These are phyloP conservation scores for Natator depressus DNA, from an alignment of 2,113 vertebrate species.

Conservation along the genomic window DNA sequence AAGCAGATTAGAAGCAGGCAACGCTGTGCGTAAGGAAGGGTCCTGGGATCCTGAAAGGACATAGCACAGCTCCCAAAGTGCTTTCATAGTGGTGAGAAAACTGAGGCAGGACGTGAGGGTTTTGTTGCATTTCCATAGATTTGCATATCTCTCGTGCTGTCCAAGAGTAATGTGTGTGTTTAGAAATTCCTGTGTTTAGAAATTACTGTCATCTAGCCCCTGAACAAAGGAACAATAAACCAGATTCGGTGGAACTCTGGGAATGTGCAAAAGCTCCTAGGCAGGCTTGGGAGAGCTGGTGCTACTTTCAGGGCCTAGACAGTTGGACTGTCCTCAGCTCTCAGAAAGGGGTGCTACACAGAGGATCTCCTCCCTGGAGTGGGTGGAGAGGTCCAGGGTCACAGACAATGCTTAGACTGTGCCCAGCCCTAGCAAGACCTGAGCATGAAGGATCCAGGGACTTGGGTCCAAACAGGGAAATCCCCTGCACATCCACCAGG, in stretches of 20 bases:
- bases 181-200: background rate
- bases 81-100: background rate
- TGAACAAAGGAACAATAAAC: background rate
- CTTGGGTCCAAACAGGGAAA: background rate
- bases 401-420: too few relatives aligned
- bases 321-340: background rate
- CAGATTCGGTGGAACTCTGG: background rate
- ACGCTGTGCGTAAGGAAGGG: background rate
- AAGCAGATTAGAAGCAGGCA: background rate
- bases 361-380: too few relatives aligned
- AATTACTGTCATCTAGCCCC: background rate
- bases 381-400: too few relatives aligned
- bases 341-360: background rate
- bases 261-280: background rate
- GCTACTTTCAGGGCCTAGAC: background rate
- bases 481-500: background rate
- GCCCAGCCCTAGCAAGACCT: background rate
- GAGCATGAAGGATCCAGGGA: background rate
- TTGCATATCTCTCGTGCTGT: background rate
- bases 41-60: background rate
- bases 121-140: background rate
- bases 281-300: background rate
- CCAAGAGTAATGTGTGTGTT: rapidly evolving
- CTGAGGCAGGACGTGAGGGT: background rate
- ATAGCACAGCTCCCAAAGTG: background rate